These are phyloP conservation scores for Xiphorhynchus erythropygius DNA, from an alignment of 2,797 vertebrate genomes.

Conservation along the genomic window DNA sequence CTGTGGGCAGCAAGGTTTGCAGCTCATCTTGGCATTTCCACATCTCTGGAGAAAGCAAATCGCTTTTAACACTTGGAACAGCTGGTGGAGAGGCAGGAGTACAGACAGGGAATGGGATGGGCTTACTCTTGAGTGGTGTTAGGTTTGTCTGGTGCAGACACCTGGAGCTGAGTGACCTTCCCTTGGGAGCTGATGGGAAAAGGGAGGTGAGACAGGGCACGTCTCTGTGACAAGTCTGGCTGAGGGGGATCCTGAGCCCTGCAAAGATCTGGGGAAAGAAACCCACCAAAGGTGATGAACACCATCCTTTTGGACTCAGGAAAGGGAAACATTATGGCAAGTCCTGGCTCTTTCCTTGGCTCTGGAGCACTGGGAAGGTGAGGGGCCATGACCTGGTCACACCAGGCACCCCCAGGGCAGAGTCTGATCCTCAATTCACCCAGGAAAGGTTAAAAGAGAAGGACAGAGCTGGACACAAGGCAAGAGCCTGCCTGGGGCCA, in stretches of 20 bases:
- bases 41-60: not conserved
- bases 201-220: rapidly evolving
- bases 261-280: not conserved
- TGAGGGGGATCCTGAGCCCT: not conserved
- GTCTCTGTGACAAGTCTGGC: rapidly evolving
- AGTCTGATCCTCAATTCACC: not conserved
- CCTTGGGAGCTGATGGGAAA: not conserved
- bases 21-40: rapidly evolving
- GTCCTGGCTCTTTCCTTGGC: not conserved
- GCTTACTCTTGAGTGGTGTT: not conserved
- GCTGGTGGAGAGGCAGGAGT: not conserved
- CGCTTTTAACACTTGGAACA: not conserved
- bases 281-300: not conserved
- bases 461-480: not conserved
- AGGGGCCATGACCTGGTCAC: not conserved
- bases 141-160: not conserved
- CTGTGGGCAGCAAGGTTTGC: not conserved
- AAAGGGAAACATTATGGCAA: not conserved
- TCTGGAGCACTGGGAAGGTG: not conserved
- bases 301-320: not conserved
- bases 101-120: not conserved
- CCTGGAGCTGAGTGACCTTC: rapidly evolving
- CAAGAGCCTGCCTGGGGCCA: not conserved
- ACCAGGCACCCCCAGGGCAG: not conserved
- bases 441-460: not conserved